These are phyloP conservation scores for Rhinogobio ventralis DNA, from an alignment of 2,797 vertebrate species.

Conservation along the genomic window DNA sequence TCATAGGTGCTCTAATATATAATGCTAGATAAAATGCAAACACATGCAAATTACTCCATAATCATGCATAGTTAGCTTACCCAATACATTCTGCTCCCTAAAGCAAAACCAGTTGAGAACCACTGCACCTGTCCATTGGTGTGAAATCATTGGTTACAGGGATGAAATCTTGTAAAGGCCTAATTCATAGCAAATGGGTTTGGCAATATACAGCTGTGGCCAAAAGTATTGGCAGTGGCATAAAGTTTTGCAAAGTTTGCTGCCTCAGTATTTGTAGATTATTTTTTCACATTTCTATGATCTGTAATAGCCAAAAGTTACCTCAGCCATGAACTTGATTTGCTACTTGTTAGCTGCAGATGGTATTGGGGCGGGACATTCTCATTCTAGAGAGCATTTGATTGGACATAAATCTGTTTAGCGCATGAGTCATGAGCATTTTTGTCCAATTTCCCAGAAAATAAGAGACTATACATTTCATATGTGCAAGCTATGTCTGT, in stretches of 20 bases:
- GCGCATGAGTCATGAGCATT: background rate
- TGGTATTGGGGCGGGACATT: background rate
- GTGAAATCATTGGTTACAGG: background rate
- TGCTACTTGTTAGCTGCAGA: too few species aligned
- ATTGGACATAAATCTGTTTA: background rate
- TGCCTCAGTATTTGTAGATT: too few species aligned
- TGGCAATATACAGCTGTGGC: background rate
- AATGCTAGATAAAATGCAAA: background rate
- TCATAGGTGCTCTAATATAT: background rate
- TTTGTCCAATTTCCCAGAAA: background rate
- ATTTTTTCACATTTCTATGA: too few species aligned
- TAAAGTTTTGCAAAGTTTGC: too few species aligned
- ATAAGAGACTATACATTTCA: background rate
- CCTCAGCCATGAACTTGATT: background rate
- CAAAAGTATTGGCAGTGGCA: background rate
- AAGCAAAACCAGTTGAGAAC: background rate
- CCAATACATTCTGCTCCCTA: background rate
- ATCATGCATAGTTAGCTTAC: background rate
- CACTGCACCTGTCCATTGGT: background rate
- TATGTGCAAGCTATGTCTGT: background rate
- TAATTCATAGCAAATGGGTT: background rate
- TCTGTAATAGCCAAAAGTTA: background rate
- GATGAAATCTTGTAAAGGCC: background rate
- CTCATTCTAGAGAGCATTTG: background rate
- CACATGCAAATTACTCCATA: background rate